phyloP scores from a whole-genome alignment of 1,140 invertebrate genomes.

The Chlorops oryzae region DNA sequence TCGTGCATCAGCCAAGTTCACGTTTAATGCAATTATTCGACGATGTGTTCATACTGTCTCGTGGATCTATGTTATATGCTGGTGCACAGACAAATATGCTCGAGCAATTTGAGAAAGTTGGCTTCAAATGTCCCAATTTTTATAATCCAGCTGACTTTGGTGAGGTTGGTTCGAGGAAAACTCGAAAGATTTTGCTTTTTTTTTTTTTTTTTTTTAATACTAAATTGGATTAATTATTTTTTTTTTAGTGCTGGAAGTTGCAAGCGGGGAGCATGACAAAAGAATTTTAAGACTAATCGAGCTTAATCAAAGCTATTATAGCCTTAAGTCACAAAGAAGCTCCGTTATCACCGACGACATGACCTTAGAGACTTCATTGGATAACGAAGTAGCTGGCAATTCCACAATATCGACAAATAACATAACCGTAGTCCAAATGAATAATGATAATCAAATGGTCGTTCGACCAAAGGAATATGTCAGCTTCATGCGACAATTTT shows the following conservation, averaged over 20 bases:
- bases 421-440: no score
- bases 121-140: slow-evolving; percentile 57
- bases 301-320: no score
- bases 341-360: no score
- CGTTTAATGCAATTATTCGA: slow-evolving; percentile 69
- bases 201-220: neutral
- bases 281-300: slow-evolving; percentile 25
- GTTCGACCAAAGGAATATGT: slow-evolving; percentile 31
- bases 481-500: slow-evolving; percentile 29
- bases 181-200: neutral
- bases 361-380: no score
- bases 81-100: slow-evolving; percentile 54
- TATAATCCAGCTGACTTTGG: slow-evolving; percentile 64
- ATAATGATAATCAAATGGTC: no score
- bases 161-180: slow-evolving; percentile 10
- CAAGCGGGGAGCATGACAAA: slow-evolving; percentile 27
- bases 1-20: slow-evolving; percentile 85
- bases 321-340: no score
- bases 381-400: neutral
- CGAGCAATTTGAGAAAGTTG: slow-evolving; percentile 49
- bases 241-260: slow-evolving; percentile 31
- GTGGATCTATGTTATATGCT: slow-evolving; percentile 56
- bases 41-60: slow-evolving; percentile 56
- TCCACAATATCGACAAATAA: slow-evolving; percentile 10
- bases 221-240: neutral